Evolutionary conservation across 30 jellyfish, hydroid and myxozoan genomes (phyloP).

Genomic region (Pseudorhiza aurosa): DNA sequence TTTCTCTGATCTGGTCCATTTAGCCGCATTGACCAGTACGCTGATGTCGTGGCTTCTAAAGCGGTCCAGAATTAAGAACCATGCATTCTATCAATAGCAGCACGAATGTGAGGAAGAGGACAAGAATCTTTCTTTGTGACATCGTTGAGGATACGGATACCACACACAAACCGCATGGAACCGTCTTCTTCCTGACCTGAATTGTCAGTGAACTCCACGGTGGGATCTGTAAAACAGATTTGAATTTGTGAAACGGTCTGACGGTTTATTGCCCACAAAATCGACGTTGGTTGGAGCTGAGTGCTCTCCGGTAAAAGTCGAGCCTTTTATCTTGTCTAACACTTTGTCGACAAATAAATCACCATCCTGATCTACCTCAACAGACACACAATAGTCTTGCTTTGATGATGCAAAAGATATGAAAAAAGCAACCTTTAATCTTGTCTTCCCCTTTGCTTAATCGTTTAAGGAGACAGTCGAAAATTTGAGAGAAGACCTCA

Average conservation of each 20-base stretch:
- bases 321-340: conserved; percentile 1
- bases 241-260: not conserved
- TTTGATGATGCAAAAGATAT: not conserved
- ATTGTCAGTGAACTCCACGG: conserved; percentile 59
- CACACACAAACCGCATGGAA: conserved; percentile 48
- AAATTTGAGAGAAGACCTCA: not conserved
- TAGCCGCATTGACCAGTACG: conserved; percentile 60
- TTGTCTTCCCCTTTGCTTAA: conserved; percentile 3
- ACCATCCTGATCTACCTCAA: not conserved
- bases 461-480: not conserved
- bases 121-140: conserved; percentile 43
- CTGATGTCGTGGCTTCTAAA: conserved; percentile 51
- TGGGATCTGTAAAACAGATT: too few relatives aligned
- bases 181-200: conserved; percentile 33
- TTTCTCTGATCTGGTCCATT: conserved; percentile 29
- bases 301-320: not conserved
- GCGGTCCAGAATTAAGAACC: conserved; percentile 36
- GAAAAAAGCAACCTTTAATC: not conserved
- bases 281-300: conserved; percentile 2
- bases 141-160: conserved; percentile 30
- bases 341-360: conserved; percentile 15
- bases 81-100: conserved; percentile 25
- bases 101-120: conserved; percentile 66
- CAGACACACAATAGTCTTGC: not conserved
- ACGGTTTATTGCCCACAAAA: not conserved